Conservation (phyloP, 2,888 invertebrate species). For the Phaedon cochleariae region DNA sequence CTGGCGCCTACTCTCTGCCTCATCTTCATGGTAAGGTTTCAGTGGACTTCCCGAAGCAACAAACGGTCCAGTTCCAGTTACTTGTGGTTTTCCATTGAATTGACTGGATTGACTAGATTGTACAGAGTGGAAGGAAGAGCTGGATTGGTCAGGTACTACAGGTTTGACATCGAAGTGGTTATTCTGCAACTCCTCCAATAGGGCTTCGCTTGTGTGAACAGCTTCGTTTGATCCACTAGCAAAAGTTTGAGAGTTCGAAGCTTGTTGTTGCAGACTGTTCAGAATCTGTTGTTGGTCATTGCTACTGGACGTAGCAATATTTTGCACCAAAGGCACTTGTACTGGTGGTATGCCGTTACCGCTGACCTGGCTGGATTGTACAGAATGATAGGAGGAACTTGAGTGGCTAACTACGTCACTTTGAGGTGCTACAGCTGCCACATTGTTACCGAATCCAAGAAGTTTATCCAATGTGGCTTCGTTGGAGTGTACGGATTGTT, state of each 20-base stretch:
- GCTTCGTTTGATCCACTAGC: not conserved
- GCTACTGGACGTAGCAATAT: not conserved
- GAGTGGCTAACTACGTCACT: not conserved
- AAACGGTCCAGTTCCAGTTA: too few species aligned
- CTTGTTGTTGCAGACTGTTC: not conserved
- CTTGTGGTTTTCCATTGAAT: too few species aligned
- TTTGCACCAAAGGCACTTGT: not conserved
- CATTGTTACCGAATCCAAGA: too few species aligned
- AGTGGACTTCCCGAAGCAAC: too few species aligned
- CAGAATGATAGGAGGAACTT: too few species aligned
- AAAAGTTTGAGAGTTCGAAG: not conserved
- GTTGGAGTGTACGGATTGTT: not conserved
- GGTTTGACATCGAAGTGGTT: not conserved
- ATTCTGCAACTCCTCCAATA: not conserved
- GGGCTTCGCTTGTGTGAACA: not conserved
- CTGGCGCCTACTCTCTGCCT: conserved; percentile 12
- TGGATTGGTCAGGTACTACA: not conserved
- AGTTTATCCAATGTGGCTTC: not conserved
- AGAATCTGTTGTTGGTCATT: not conserved
- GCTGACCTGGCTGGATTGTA: too few species aligned
- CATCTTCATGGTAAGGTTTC: not conserved
- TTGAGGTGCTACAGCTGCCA: too few species aligned
- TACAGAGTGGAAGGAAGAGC: too few species aligned
- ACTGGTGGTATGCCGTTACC: not conserved
- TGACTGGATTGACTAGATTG: too few species aligned